Percentiles rank a stretch among this genome's conserved stretches.
These are phyloP conservation scores for Cepaea hortensis DNA, from an alignment of 2,888 invertebrate species.

Conservation along the genomic window DNA sequence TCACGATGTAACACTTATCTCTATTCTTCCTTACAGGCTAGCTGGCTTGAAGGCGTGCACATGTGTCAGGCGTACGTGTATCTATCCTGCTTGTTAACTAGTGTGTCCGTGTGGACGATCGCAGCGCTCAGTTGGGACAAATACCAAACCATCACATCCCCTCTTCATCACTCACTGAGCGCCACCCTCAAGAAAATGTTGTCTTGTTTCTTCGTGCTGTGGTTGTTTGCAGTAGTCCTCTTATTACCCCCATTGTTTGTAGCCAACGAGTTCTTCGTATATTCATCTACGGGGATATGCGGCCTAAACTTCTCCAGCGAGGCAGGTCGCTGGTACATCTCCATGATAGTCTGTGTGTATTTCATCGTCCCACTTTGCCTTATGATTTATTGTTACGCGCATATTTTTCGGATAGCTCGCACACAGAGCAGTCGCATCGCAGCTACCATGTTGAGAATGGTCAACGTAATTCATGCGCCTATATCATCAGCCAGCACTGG, in stretches of 20 bases:
- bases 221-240: slow-evolving; percentile 60
- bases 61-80: slow-evolving; percentile 46
- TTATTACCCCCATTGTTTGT: slow-evolving; percentile 66
- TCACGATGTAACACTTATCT: not conserved
- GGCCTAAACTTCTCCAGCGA: slow-evolving; percentile 58
- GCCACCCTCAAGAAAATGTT: slow-evolving; percentile 64
- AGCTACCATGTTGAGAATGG: slow-evolving; percentile 71
- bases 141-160: slow-evolving; percentile 69
- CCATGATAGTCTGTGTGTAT: slow-evolving; percentile 58
- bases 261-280: slow-evolving; percentile 59
- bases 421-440: slow-evolving; percentile 70
- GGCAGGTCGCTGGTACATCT: slow-evolving; percentile 60
- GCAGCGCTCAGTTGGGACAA: slow-evolving; percentile 72
- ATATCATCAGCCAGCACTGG: slow-evolving; percentile 60
- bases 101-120: slow-evolving; percentile 55
- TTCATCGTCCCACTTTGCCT: slow-evolving; percentile 64
- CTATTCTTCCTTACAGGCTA: slow-evolving; percentile 20
- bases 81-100: slow-evolving; percentile 48
- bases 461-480: slow-evolving; percentile 69
- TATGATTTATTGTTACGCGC: slow-evolving; percentile 69
- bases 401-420: slow-evolving; percentile 69
- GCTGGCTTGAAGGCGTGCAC: slow-evolving; percentile 31
- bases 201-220: slow-evolving; percentile 60
- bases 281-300: slow-evolving; percentile 64
- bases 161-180: slow-evolving; percentile 67